A percentile compares a stretch with the other conserved stretches of the same genome.
Evolutionary conservation across 2,888 invertebrate species (phyloP).

Genomic region (Philereme vetulata): DNA sequence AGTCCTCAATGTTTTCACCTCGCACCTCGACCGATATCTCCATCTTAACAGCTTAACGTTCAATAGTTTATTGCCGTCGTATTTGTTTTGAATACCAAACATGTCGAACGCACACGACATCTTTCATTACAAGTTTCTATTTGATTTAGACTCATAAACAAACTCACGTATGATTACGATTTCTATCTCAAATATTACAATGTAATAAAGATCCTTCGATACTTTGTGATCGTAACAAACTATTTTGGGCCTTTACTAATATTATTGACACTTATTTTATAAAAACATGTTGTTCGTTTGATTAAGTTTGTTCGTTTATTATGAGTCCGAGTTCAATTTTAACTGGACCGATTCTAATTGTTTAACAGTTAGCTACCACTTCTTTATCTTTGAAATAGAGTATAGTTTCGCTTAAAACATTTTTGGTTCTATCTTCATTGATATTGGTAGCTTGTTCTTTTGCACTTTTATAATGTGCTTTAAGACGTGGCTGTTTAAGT

Average conservation of each 20-base stretch:
- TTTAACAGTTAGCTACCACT: constrained; percentile 45
- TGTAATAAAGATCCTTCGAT: constrained; percentile 49
- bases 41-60: constrained; percentile 72
- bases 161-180: constrained; percentile 77
- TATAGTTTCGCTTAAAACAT: constrained; percentile 50
- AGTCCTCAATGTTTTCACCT: constrained; percentile 58
- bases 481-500: constrained; percentile 41
- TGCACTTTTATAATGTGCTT: constrained; percentile 42
- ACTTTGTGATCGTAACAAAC: not conserved
- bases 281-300: not conserved
- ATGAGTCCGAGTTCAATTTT: constrained; percentile 44
- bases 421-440: constrained; percentile 57
- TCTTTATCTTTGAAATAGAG: constrained; percentile 51
- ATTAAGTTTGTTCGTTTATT: not conserved
- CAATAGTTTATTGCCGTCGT: constrained; percentile 77
- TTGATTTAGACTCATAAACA: constrained; percentile 80
- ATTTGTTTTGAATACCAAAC: constrained; percentile 77
- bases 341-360: constrained; percentile 39
- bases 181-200: constrained; percentile 80
- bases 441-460: constrained; percentile 47
- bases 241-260: too few relatives aligned
- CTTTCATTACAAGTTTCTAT: constrained; percentile 83
- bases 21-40: constrained; percentile 59
- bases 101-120: constrained; percentile 72
- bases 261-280: not conserved